Conservation (phyloP, 2,797 vertebrate species). For the Halcyon chelicuti region DNA sequence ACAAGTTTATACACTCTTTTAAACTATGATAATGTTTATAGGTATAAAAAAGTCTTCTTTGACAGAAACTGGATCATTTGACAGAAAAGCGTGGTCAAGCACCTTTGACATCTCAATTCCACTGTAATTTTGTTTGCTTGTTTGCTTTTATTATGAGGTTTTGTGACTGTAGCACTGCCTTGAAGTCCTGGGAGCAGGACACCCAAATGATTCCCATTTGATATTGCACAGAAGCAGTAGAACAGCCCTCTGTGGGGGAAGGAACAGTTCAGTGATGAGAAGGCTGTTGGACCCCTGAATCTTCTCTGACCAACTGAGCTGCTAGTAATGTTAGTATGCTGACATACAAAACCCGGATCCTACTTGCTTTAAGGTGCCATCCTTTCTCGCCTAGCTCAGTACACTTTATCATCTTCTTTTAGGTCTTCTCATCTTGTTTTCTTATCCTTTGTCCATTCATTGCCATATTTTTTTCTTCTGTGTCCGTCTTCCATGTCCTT, state of each 20-base stretch:
- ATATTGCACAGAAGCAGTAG: neutral
- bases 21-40: neutral
- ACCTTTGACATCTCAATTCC: neutral
- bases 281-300: neutral
- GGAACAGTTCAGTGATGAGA: neutral
- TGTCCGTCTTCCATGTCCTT: neutral
- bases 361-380: neutral
- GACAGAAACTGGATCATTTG: neutral
- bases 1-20: neutral
- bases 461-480: neutral
- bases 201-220: rapidly evolving
- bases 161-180: neutral
- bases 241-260: neutral
- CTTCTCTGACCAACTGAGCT: neutral
- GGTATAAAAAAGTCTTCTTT: neutral
- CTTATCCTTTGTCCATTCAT: neutral
- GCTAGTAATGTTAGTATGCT: neutral
- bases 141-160: neutral
- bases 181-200: neutral
- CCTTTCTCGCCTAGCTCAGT: neutral
- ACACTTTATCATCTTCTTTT: neutral
- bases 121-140: neutral
- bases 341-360: neutral
- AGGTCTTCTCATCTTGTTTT: neutral
- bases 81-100: neutral